These are phyloP conservation scores for Scomber scombrus DNA, from an alignment of 2,113 vertebrate species.

Conservation along the genomic window DNA sequence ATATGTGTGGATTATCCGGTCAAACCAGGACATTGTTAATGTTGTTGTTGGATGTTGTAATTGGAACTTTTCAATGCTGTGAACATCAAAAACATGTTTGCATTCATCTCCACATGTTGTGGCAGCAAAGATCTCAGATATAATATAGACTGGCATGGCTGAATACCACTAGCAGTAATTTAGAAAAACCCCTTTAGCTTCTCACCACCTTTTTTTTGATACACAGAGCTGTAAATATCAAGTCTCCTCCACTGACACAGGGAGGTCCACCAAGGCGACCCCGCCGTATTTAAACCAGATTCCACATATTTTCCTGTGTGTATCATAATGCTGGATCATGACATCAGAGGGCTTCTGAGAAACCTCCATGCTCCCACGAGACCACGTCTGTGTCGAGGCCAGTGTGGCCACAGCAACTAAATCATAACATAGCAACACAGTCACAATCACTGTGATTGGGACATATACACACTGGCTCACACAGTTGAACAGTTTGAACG, in stretches of 20 bases:
- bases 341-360: constrained; percentile 54
- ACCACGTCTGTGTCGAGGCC: constrained; percentile 27
- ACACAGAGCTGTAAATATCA: not conserved
- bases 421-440: constrained; percentile 60
- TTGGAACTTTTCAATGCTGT: no score
- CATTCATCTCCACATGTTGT: no score
- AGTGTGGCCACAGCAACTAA: constrained; percentile 36
- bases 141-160: no score
- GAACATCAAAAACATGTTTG: no score
- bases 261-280: constrained; percentile 3
- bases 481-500: not conserved
- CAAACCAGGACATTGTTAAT: no score
- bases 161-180: no score
- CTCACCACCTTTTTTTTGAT: not conserved
- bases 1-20: no score
- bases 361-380: constrained; percentile 35
- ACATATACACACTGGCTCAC: not conserved
- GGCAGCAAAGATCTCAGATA: no score
- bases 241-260: not conserved
- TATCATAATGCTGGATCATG: constrained; percentile 54
- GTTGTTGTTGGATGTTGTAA: no score
- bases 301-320: constrained; percentile 53
- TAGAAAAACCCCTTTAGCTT: not conserved
- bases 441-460: constrained; percentile 35
- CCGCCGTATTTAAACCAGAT: constrained; percentile 22